Conservation (phyloP, 1,140 invertebrate genomes). For the Aphidius ervi region DNA sequence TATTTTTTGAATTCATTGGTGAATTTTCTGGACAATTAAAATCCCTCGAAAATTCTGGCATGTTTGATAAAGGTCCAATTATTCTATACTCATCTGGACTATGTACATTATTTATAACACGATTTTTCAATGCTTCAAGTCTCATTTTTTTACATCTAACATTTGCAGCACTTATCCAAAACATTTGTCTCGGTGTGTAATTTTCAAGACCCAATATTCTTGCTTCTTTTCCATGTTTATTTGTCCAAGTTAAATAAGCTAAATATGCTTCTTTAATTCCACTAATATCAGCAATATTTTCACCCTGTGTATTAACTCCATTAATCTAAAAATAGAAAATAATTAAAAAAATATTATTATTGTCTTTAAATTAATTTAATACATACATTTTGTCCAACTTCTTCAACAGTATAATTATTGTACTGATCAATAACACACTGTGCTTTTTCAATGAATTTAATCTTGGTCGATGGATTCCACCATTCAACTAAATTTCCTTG, state of each 20-base stretch:
- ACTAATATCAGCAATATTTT: conserved; percentile 89
- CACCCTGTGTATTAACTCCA: conserved; percentile 70
- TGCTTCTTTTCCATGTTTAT: conserved; percentile 61
- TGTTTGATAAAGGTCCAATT: conserved; percentile 1
- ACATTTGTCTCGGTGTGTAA: neutral
- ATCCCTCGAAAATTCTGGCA: conserved; percentile 69
- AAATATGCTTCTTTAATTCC: conserved; percentile 82
- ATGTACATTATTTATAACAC: conserved; percentile 64
- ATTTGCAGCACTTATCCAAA: conserved; percentile 40
- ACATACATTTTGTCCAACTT: conserved; percentile 67
- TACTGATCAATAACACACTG: conserved; percentile 88
- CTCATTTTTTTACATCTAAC: conserved; percentile 54
- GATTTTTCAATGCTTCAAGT: conserved; percentile 64
- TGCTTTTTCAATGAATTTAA: conserved; percentile 70
- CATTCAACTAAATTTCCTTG: conserved; percentile 81
- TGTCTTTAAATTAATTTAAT: neutral
- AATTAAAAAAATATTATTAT: neutral
- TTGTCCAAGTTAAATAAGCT: conserved; percentile 70
- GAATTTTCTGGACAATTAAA: conserved; percentile 71
- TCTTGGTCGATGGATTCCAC: conserved; percentile 75
- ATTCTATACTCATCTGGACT: conserved; percentile 63
- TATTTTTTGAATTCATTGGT: conserved; percentile 51
- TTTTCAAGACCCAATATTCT: conserved; percentile 52
- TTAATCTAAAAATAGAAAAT: neutral
- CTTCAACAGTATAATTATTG: conserved; percentile 71